phyloP scores from a whole-genome alignment of 2,113 vertebrate genomes.

The Channa maculata region DNA sequence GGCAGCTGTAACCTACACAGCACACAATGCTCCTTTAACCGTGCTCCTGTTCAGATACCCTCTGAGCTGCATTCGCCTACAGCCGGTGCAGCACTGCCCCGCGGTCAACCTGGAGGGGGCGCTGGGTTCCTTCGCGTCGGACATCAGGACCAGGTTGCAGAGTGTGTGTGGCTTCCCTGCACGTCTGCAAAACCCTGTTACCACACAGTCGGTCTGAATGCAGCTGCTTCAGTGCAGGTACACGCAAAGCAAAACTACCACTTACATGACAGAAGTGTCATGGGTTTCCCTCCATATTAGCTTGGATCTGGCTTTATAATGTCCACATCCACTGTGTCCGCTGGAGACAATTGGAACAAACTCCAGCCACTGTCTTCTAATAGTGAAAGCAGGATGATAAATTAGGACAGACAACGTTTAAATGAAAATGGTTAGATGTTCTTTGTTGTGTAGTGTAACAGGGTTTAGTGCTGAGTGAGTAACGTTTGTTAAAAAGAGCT shows the following conservation, averaged over 20 bases:
- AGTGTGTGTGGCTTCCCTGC: conserved; percentile 88
- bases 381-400: no score
- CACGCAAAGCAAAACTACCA: neutral
- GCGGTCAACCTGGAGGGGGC: conserved; percentile 82
- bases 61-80: conserved; percentile 89
- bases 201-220: conserved; percentile 73
- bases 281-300: no score
- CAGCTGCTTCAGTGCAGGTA: conserved; percentile 69
- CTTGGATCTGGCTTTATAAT: no score
- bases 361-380: no score
- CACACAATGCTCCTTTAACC: conserved; percentile 32
- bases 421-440: no score
- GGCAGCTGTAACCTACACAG: neutral
- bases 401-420: no score
- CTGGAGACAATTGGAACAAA: no score
- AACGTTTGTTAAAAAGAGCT: no score
- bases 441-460: no score
- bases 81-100: conserved; percentile 87
- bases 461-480: no score
- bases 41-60: conserved; percentile 83
- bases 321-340: no score
- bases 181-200: conserved; percentile 84
- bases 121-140: conserved; percentile 84
- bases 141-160: conserved; percentile 79
- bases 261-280: no score